Evolutionary conservation across 2,113 vertebrate species (phyloP).

Genomic region (Microcebus jonahi): DNA sequence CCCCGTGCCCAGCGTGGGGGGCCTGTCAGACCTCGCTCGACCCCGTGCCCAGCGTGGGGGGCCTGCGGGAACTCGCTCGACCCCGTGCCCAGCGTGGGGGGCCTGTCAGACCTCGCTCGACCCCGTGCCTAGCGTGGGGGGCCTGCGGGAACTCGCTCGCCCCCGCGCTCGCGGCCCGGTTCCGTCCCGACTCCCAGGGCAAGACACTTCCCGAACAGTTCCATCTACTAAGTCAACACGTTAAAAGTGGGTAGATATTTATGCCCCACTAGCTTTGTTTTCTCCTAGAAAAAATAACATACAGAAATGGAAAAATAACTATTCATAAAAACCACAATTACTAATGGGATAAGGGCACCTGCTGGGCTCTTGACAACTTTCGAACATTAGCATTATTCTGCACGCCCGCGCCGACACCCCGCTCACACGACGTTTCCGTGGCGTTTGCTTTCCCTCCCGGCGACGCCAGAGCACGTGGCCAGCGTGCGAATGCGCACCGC

Average conservation of each 20-base stretch:
- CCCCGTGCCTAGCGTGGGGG: no score
- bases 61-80: no score
- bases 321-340: not conserved
- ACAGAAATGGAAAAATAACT: not conserved
- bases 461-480: rapidly evolving
- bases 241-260: not conserved
- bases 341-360: not conserved
- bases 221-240: not conserved
- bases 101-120: no score
- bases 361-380: not conserved
- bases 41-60: no score
- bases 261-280: not conserved
- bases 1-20: no score
- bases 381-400: not conserved
- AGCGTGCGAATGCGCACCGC: no score
- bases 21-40: no score
- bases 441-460: not conserved
- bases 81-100: no score
- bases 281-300: not conserved
- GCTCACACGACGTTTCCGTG: not conserved
- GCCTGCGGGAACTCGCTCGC: no score
- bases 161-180: no score
- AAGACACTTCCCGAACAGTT: not conserved
- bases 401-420: rapidly evolving
- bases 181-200: not conserved